These are phyloP conservation scores for Blastobasis adustella DNA, from an alignment of 2,888 invertebrate genomes.

Conservation along the genomic window DNA sequence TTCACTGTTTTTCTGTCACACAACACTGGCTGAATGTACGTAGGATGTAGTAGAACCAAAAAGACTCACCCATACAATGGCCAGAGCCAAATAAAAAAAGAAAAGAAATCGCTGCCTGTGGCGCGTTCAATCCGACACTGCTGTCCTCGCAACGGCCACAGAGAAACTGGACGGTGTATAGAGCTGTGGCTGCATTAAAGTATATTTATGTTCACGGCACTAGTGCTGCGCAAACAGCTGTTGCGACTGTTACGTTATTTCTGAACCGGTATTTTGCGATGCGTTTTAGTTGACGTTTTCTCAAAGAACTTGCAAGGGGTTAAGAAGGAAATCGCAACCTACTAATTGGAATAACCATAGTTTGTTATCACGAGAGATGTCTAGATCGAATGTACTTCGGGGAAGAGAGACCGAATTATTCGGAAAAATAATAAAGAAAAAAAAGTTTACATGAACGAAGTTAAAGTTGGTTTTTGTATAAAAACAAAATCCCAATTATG, in stretches of 20 bases:
- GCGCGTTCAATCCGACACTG: conserved; percentile 57
- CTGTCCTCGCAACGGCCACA: conserved; percentile 40
- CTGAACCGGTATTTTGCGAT: too few relatives aligned
- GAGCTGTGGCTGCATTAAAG: conserved; percentile 44
- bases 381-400: too few relatives aligned
- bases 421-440: too few relatives aligned
- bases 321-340: too few relatives aligned
- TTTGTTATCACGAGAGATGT: too few relatives aligned
- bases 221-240: not conserved
- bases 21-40: not conserved
- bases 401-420: too few relatives aligned
- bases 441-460: too few relatives aligned
- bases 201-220: conserved; percentile 23
- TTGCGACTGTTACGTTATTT: conserved; percentile 1
- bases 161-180: conserved; percentile 60
- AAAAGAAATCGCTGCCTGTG: conserved; percentile 57
- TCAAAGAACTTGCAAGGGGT: too few relatives aligned
- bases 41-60: conserved; percentile 5
- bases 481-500: too few relatives aligned
- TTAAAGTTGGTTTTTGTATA: too few relatives aligned
- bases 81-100: conserved; percentile 76
- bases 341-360: too few relatives aligned
- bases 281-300: too few relatives aligned
- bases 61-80: conserved; percentile 74
- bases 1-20: not conserved